A percentile compares a stretch with the other conserved stretches of the same genome.
Evolutionary conservation across 1,140 invertebrate genomes (phyloP).

Genomic region (Cylas formicarius): DNA sequence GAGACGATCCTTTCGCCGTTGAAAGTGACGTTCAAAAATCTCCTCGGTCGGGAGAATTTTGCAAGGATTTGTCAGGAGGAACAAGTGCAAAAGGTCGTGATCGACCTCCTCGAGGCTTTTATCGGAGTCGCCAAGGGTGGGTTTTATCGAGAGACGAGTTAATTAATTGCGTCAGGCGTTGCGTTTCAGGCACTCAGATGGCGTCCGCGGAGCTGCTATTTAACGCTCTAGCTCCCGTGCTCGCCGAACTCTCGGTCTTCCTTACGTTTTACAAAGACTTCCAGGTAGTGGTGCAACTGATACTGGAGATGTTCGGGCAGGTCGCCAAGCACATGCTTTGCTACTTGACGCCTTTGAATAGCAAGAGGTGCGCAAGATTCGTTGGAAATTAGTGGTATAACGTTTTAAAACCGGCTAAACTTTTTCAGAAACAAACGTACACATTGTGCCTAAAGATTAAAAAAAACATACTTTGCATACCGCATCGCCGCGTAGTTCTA

Average conservation of each 20-base stretch:
- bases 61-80: constrained; percentile 52
- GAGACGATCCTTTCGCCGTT: constrained; percentile 55
- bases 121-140: constrained; percentile 53
- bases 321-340: constrained; percentile 62
- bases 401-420: neutral
- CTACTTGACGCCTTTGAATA: constrained; percentile 55
- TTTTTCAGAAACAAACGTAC: too few relatives aligned
- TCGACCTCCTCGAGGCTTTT: constrained; percentile 58
- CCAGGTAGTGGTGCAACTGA: constrained; percentile 68
- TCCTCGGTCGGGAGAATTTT: constrained; percentile 53
- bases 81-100: constrained; percentile 52
- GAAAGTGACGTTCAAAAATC: constrained; percentile 50
- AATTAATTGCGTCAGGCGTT: neutral
- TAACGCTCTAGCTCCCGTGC: constrained; percentile 54
- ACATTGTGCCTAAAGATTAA: too few relatives aligned
- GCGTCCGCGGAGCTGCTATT: constrained; percentile 55
- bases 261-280: constrained; percentile 75
- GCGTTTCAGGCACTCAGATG: constrained; percentile 45
- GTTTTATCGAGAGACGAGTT: neutral
- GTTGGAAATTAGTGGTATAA: neutral
- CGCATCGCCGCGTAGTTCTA: too few relatives aligned
- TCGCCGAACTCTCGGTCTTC: constrained; percentile 59
- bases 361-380: constrained; percentile 37
- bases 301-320: constrained; percentile 69
- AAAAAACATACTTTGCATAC: too few relatives aligned